These are phyloP conservation scores for Camponotus vicinus DNA, from an alignment of 1,140 invertebrate species.

Conservation along the genomic window DNA sequence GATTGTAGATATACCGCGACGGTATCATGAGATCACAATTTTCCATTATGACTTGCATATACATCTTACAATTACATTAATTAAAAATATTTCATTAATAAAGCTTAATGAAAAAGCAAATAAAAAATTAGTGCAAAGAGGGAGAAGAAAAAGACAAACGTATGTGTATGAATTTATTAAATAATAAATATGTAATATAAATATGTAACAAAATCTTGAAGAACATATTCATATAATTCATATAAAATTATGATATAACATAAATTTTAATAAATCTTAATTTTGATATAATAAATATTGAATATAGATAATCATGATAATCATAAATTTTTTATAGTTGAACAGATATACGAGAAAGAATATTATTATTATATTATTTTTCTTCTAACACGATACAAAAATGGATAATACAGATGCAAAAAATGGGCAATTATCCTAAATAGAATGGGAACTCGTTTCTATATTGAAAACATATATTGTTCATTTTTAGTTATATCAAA, in stretches of 20 bases:
- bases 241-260: too few species aligned
- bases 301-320: constrained; percentile 13
- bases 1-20: constrained; percentile 1
- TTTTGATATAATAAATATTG: too few species aligned
- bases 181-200: too few species aligned
- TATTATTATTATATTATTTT: constrained; percentile 21
- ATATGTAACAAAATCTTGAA: too few species aligned
- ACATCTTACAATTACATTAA: too few species aligned
- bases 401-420: neutral
- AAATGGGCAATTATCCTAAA: neutral
- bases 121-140: too few species aligned
- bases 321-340: constrained; percentile 39
- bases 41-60: neutral
- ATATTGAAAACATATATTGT: neutral
- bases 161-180: too few species aligned
- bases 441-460: neutral
- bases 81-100: too few species aligned
- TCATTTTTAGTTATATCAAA: neutral
- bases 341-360: neutral
- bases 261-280: too few species aligned
- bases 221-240: too few species aligned
- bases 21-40: neutral
- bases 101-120: too few species aligned
- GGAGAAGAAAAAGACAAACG: too few species aligned
- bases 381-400: neutral